phyloP scores from a whole-genome alignment of 2,797 vertebrate genomes.

The Lutjanus campechanus region DNA sequence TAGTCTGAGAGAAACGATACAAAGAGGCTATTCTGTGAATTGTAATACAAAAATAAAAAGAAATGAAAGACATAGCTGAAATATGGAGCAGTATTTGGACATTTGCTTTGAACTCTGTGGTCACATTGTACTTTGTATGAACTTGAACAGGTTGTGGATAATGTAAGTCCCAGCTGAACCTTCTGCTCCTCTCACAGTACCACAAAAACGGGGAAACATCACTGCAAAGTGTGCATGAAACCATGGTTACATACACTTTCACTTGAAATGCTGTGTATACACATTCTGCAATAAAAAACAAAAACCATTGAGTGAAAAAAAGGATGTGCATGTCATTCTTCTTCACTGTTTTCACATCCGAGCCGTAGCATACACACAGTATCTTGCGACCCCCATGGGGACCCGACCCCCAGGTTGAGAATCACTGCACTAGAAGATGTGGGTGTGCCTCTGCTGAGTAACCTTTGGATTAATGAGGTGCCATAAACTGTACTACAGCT shows the following conservation, averaged over 20 bases:
- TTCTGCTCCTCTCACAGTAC: conserved; percentile 19
- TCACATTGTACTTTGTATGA: conserved; percentile 49
- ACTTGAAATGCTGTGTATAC: conserved; percentile 76
- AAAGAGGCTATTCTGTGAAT: conserved; percentile 72
- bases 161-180: conserved; percentile 18
- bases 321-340: conserved; percentile 14
- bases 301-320: conserved; percentile 18
- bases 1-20: conserved; percentile 60
- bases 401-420: no score
- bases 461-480: conserved; percentile 43
- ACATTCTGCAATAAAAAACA: conserved; percentile 75
- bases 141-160: conserved; percentile 54
- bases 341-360: neutral
- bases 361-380: neutral
- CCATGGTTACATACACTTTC: conserved; percentile 44
- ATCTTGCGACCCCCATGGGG: no score
- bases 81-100: conserved; percentile 21
- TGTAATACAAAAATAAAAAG: conserved; percentile 63
- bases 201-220: conserved; percentile 38
- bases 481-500: conserved; percentile 9
- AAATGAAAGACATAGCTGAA: conserved; percentile 42
- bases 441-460: neutral
- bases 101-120: conserved; percentile 55
- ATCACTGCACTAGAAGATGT: no score
- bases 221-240: conserved; percentile 41